phyloP scores from a whole-genome alignment of 2,797 vertebrate genomes.

The Pteropus rufus region DNA sequence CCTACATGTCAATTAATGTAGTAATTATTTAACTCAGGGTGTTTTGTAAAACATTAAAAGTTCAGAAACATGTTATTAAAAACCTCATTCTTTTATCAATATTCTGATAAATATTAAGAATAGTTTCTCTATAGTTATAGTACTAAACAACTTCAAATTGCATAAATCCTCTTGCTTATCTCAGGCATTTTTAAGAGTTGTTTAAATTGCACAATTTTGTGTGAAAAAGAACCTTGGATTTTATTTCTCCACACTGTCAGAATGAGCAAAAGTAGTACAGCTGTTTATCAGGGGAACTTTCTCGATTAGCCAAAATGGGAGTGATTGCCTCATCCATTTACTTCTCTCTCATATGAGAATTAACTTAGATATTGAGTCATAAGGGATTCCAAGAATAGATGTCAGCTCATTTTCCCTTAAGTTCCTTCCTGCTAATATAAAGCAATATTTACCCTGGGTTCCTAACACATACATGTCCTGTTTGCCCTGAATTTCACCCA shows the following conservation, averaged over 20 bases:
- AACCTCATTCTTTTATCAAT: conserved; percentile 5
- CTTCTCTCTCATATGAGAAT: background rate
- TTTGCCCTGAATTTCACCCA: background rate
- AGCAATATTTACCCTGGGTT: background rate
- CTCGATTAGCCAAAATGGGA: background rate
- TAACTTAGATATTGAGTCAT: background rate
- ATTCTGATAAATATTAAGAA: conserved; percentile 9
- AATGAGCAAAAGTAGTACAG: background rate
- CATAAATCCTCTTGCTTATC: background rate
- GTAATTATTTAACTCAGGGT: background rate
- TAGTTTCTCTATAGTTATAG: background rate
- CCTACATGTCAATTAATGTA: background rate
- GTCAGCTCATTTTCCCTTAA: background rate
- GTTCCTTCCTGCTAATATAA: background rate
- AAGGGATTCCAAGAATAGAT: background rate
- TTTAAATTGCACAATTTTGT: background rate
- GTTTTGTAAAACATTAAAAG: conserved; percentile 10
- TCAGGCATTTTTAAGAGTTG: background rate
- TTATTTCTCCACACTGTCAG: background rate
- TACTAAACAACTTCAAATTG: background rate
- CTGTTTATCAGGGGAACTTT: background rate
- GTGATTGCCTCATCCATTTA: background rate
- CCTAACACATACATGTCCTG: background rate
- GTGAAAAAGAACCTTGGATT: background rate
- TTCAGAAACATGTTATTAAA: conserved; percentile 8